Percentiles rank a stretch among this genome's conserved stretches.
These are phyloP conservation scores for Novumbra hubbsi DNA, from an alignment of 2,797 vertebrate species.

Conservation along the genomic window DNA sequence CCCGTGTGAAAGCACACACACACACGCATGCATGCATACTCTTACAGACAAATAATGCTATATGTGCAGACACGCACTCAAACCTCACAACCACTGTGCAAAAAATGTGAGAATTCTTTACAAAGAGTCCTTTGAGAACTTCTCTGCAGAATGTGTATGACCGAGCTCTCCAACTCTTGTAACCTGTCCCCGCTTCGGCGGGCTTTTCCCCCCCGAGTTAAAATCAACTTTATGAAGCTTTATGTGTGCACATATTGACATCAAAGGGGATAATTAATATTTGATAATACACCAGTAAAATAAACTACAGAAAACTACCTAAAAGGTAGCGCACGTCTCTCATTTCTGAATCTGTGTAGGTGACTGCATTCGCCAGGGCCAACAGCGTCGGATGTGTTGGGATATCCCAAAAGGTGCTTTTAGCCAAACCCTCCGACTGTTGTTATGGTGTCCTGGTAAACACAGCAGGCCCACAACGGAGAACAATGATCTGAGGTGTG, in stretches of 20 bases:
- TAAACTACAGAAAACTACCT: too few species aligned
- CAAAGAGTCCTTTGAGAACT: not conserved
- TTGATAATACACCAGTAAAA: too few species aligned
- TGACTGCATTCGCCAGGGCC: too few species aligned
- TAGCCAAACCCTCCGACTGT: not conserved
- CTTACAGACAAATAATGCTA: not conserved
- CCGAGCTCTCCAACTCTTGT: not conserved
- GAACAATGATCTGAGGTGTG: constrained; percentile 3
- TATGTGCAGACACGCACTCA: constrained; percentile 4
- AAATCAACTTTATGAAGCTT: too few species aligned
- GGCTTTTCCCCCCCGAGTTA: too few species aligned
- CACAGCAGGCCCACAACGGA: not conserved
- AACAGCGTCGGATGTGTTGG: too few species aligned
- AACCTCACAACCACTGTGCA: constrained; percentile 2
- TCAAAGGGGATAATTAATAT: too few species aligned
- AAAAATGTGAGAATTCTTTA: not conserved
- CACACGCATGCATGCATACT: constrained; percentile 1
- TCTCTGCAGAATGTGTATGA: too few species aligned
- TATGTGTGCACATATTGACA: too few species aligned
- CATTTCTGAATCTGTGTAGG: too few species aligned
- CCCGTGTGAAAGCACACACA: not conserved
- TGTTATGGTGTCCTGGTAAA: not conserved
- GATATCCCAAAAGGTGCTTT: not conserved
- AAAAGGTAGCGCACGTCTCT: too few species aligned
- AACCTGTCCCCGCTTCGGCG: not conserved